Base-by-base conservation (phyloP, 53 echinoderm and acorn worm species). In the Antedon mediterranea region DNA sequence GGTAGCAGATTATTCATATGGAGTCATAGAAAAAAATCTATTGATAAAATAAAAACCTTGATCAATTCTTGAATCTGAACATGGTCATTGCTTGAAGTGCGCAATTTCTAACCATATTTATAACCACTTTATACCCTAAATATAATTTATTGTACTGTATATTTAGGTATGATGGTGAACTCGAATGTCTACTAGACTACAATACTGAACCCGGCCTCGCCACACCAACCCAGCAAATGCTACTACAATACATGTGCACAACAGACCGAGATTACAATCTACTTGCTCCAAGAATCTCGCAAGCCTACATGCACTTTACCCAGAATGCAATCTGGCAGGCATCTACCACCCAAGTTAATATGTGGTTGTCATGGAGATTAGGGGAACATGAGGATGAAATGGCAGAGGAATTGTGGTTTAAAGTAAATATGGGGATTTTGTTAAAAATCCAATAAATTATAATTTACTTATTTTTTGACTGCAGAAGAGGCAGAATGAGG, bases 291-390 rank as follows among this genome's bases (percentile, higher is more conserved):
- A 18, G 20, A 57, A 18, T 57, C 2, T 57, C 2, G 2, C 57
- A 57, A 57, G 20, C 57, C 20, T 23, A 57, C 23, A 13, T 18
- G 23, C 9, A 57, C 23, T 11, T 23, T 23, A 57, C 57, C 57
- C 57, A 57, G 23, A 23, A 2, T 6, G 7, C 23, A 8, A 6
- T 57, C 23, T 57, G 57, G 43, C 85, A 81, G 42, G 33, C 91
- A 4, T 87, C 85, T n/a, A 70, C 83, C 43, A 78, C 73, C 4
- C 79, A 81, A 30, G 43, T 88, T 72, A 82, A 89, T 32, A 74
- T 44, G 42, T 92, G 92, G 92, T 92, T 92, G 92, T 79, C 89
- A 77, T 92, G 89, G 92, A 79, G 82, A 84, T 84, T 81, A 6
- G 7, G 30, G 30, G 32, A 33, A 3, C 72, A 26, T 14, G 83